These are phyloP conservation scores for Drosophila kambysellisi DNA, from an alignment of 2,888 invertebrate species.

Conservation along the genomic window DNA sequence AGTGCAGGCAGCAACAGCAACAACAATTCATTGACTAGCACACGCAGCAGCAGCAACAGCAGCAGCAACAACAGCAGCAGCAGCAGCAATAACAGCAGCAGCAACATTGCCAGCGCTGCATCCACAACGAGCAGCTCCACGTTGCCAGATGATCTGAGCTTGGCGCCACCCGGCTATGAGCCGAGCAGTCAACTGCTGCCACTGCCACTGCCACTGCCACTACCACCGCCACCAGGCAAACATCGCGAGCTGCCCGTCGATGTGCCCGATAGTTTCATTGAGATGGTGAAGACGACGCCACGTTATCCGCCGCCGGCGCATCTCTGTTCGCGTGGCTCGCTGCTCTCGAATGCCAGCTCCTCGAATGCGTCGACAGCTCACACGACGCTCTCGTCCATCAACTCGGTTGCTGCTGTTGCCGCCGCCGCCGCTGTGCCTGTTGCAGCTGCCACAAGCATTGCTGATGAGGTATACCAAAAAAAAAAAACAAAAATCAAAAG, in stretches of 20 bases:
- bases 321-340: conserved; percentile 82
- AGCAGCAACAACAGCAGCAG: conserved; percentile 44
- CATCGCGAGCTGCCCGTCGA: conserved; percentile 92
- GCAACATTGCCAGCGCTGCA: conserved; percentile 34
- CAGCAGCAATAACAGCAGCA: conserved; percentile 47
- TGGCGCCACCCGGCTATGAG: conserved; percentile 84
- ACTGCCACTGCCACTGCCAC: conserved; percentile 14
- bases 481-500: not conserved
- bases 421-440: conserved; percentile 5
- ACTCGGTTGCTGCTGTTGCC: conserved; percentile 11
- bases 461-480: conserved; percentile 57
- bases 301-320: conserved; percentile 88
- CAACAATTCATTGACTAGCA: conserved; percentile 44
- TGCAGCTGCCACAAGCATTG: conserved; percentile 39
- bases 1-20: conserved; percentile 30
- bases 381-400: conserved; percentile 63
- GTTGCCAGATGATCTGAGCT: conserved; percentile 71
- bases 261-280: conserved; percentile 95
- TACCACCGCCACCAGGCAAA: conserved; percentile 59
- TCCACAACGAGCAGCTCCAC: conserved; percentile 57
- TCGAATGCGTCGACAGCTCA: conserved; percentile 70
- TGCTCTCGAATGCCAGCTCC: conserved; percentile 79
- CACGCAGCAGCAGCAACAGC: conserved; percentile 45
- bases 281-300: conserved; percentile 91
- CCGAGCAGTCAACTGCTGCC: conserved; percentile 39